phyloP scores from a whole-genome alignment of 2,888 invertebrate genomes.

The Neocrepidodera transversa region DNA sequence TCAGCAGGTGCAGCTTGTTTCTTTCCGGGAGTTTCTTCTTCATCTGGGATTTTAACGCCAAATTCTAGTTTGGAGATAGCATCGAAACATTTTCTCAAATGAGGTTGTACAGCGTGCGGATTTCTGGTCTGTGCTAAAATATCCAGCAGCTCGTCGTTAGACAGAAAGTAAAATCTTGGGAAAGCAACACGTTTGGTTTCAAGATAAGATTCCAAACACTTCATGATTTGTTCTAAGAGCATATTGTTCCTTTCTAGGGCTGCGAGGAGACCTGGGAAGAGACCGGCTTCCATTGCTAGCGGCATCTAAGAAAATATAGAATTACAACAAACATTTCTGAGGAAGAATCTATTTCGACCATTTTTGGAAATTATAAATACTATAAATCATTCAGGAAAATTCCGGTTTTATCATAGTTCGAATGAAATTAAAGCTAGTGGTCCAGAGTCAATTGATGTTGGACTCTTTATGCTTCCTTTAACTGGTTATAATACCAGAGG shows the following conservation, averaged over 20 bases:
- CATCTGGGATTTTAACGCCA: constrained; percentile 64
- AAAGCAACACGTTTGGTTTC: constrained; percentile 89
- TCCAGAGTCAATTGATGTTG: no score
- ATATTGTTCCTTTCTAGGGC: constrained; percentile 76
- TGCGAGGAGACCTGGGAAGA: constrained; percentile 74
- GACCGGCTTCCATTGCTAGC: constrained; percentile 81
- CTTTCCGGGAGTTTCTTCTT: constrained; percentile 53
- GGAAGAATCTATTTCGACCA: constrained; percentile 22
- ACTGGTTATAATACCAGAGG: no score
- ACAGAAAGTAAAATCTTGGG: constrained; percentile 88
- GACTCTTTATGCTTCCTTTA: no score
- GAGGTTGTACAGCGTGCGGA: constrained; percentile 89
- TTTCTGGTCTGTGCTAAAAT: constrained; percentile 83
- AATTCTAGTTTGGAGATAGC: constrained; percentile 82
- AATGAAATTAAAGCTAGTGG: no score
- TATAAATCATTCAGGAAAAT: no score
- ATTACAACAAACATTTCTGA: background rate
- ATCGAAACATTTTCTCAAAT: constrained; percentile 89
- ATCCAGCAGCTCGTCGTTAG: constrained; percentile 88
- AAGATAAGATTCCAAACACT: constrained; percentile 87
- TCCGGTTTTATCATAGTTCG: no score
- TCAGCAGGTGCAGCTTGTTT: constrained; percentile 51
- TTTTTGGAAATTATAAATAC: background rate
- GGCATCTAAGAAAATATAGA: constrained; percentile 68
- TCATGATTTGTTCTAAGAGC: constrained; percentile 86